These are phyloP conservation scores for Orthosia cruda DNA, from an alignment of 2,888 invertebrate genomes.

Conservation along the genomic window DNA sequence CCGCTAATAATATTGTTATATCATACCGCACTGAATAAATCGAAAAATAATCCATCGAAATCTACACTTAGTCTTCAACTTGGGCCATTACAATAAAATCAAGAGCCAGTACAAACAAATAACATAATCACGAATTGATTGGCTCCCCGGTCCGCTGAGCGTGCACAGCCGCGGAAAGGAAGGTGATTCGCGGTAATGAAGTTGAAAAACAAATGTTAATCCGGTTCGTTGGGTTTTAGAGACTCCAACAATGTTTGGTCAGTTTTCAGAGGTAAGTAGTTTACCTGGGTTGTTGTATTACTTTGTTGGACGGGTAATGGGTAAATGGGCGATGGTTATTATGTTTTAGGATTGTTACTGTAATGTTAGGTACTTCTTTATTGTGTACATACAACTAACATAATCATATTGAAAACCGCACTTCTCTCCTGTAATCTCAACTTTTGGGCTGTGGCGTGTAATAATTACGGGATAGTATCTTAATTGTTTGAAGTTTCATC, in stretches of 20 bases:
- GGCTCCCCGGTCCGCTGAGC: constrained; percentile 10
- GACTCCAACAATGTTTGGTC: constrained; percentile 46
- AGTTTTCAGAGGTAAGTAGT: constrained; percentile 26
- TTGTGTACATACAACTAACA: not conserved
- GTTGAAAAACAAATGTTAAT: constrained; percentile 56
- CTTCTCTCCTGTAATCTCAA: not conserved
- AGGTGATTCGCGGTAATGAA: constrained; percentile 50
- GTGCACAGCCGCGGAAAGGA: constrained; percentile 24
- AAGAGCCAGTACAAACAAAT: constrained; percentile 6
- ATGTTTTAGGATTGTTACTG: not conserved
- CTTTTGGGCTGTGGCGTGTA: not conserved
- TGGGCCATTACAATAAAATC: not conserved
- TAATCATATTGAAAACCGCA: not conserved
- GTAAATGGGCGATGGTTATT: constrained; percentile 10
- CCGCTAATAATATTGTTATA: no score
- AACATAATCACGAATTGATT: constrained; percentile 26
- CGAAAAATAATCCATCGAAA: no score
- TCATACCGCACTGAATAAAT: no score
- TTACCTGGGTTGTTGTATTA: constrained; percentile 29
- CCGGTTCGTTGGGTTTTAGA: constrained; percentile 45
- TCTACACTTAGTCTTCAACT: not conserved
- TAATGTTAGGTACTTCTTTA: not conserved
- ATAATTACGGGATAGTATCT: no score
- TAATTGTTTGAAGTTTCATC: no score
- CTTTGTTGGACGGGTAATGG: constrained; percentile 26